A percentile compares a stretch with the other conserved stretches of the same genome.
phyloP scores from a whole-genome alignment of 1,140 invertebrate genomes.

The Leptinotarsa texana region DNA sequence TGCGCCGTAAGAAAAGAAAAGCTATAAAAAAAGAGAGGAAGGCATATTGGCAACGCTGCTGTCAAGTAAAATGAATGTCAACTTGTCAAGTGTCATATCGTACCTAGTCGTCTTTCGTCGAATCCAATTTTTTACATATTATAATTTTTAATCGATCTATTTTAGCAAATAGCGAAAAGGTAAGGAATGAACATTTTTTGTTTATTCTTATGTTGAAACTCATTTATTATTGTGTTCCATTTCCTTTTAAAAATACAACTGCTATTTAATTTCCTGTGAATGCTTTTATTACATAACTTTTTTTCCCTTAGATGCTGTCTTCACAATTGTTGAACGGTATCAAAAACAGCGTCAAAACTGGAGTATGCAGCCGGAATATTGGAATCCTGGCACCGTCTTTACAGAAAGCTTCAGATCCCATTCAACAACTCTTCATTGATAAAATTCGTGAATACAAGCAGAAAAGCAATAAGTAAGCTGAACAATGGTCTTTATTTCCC shows the following conservation, averaged over 20 bases:
- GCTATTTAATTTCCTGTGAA: neutral
- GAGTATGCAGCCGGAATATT: conserved; percentile 65
- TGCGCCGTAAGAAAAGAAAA: too few species aligned
- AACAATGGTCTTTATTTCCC: too few species aligned
- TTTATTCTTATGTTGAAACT: neutral
- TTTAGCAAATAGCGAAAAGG: too few species aligned
- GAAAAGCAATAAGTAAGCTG: conserved; percentile 68
- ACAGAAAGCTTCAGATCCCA: conserved; percentile 81
- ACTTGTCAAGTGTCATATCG: too few species aligned
- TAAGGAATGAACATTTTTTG: too few species aligned
- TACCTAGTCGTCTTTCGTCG: too few species aligned
- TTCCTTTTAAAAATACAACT: neutral
- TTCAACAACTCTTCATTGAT: conserved; percentile 91
- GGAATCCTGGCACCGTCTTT: conserved; percentile 70
- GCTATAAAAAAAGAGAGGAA: too few species aligned
- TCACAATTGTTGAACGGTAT: conserved; percentile 42
- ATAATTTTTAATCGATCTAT: too few species aligned
- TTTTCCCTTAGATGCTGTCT: conserved; percentile 46
- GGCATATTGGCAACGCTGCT: too few species aligned
- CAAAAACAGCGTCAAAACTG: conserved; percentile 41
- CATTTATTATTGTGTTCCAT: neutral
- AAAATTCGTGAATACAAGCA: conserved; percentile 89
- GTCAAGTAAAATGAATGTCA: too few species aligned
- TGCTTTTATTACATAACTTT: conserved; percentile 25
- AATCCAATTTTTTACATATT: too few species aligned